Base-by-base conservation (phyloP, 2,113 vertebrate genomes). In the Malaclemys terrapin region DNA sequence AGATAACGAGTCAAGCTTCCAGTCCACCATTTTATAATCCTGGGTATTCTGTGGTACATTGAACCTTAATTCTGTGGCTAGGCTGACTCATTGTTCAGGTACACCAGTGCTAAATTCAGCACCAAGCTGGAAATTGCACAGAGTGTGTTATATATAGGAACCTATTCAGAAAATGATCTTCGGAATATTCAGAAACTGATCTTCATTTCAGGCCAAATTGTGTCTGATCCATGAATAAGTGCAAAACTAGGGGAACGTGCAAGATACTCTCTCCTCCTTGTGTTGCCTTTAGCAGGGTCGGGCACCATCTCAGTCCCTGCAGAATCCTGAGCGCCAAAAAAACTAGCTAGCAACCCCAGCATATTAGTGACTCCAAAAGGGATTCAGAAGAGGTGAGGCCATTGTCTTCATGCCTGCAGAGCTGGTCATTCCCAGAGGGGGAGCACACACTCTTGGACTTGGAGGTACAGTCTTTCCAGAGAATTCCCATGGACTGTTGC, bases 141-240 rank as follows among this genome's bases (percentile, higher is more conserved):
- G 25, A 3, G 5, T 42, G 2, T 83, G 20, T 27, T 87, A 85
- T 53, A 45, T 84, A 69, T 89, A 87, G 27, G 65, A 89, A 95
- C 90, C 84, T 88, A 89, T 93, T 93, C 75, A 84, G 50, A 96
- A 97, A 93, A 87, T 81, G 65, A 47, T 69, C 75, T 31, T n/a
- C n/a, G 22, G 62, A 94, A 95, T 95, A 93, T 91, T 96, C 90
- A 96, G 92, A 93, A 93, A 85, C 4, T 45, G 42, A 59, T 95
- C 80, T 82, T 94, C 89, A 79, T 93, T 45, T 95, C 93, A 95
- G 75, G 20, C 81, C 88, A 24, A 42, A 54, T 38, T 94, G 75
- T 78, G 75, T 25, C 42, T 78, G 42, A 45, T 78, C 6, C 9
- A 45, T 47, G 25, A 45, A 94, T 76, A 76, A 52, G 47, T 59